Evolutionary conservation across 35 echinoderm and acorn worm genomes (phyloP), one percentile per base, ranked within the genome.

Genomic region (Heliocidaris erythrogramma): DNA sequence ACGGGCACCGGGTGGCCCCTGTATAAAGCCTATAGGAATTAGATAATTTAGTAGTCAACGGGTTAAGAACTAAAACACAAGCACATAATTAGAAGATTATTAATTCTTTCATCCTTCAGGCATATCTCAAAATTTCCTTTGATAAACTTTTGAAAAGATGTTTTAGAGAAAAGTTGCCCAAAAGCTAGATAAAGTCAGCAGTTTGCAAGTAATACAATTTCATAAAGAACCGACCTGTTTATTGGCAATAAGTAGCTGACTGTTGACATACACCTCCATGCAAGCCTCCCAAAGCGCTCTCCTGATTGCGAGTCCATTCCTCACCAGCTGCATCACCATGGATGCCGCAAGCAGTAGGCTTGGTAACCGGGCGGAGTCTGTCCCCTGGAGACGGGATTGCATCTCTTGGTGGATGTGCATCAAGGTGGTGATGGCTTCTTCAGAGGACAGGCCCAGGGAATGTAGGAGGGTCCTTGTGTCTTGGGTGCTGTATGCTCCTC

Each of bases 241-340:
- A 49, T 99, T 97, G 47, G 94, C 93, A 48, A 85, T 86, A 16
- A 95, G 93, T 42, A 97, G 91, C 87, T 99, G 98, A 92, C 98
- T 95, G 18, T 90, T 94, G 53, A 96, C 98, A 95, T 97, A 99
- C 31, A 99, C 97, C 90, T 97, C 95, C 9, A 89, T 94, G 88
- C 98, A 99, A 27, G 97, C 96, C 85, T 97, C 95, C 53, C 49
- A 59, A 30, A 99, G 59, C 17, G 96, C 95, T 13, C 85, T 85
- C 7, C 12, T 69, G 24, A 94, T 48, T 47, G 48, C 85, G 31
- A 49, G 88, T 87, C 98, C 98, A 60, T 95, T 95, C 29, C 94
- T 49, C 31, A 97, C 42, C 8, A 97, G 94, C 59, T 97, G 94
- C 14, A 96, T 89, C 12, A 96, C 96, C 86, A 97, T 95, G 30